phyloP scores from a whole-genome alignment of 2,113 vertebrate species.

The Panthera leo region DNA sequence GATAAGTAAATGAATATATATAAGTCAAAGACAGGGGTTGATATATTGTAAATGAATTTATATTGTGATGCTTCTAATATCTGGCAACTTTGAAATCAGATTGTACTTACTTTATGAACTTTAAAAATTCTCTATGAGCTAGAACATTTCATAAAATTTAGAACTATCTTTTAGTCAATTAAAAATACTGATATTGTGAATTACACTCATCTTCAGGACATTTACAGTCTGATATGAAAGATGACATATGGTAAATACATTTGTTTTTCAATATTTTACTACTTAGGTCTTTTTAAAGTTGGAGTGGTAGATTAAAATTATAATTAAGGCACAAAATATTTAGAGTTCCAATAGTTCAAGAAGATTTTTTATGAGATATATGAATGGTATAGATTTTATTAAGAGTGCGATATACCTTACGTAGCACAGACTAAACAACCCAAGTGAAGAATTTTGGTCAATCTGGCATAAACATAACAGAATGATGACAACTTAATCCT shows the following conservation, averaged over 20 bases:
- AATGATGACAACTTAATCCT: slow-evolving; percentile 42
- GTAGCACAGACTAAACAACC: slow-evolving; percentile 51
- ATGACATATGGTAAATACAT: neutral
- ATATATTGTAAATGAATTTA: neutral
- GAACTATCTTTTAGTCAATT: neutral
- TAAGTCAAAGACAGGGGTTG: neutral
- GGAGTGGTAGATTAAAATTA: neutral
- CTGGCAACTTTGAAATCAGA: neutral
- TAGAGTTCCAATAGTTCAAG: neutral
- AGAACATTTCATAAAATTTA: neutral
- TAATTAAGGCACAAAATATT: neutral
- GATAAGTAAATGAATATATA: neutral
- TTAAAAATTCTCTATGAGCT: neutral
- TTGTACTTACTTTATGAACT: neutral
- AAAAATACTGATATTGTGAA: neutral
- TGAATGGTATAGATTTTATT: neutral
- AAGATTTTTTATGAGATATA: neutral
- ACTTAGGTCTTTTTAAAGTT: neutral
- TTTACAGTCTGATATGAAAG: neutral
- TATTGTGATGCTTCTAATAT: neutral
- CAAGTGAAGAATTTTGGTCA: neutral
- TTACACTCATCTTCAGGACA: neutral
- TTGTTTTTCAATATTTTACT: neutral
- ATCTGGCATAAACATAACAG: slow-evolving; percentile 3
- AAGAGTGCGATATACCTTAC: neutral